Base-by-base conservation (phyloP, 2,797 vertebrate species). In the Sebastes oblongus region DNA sequence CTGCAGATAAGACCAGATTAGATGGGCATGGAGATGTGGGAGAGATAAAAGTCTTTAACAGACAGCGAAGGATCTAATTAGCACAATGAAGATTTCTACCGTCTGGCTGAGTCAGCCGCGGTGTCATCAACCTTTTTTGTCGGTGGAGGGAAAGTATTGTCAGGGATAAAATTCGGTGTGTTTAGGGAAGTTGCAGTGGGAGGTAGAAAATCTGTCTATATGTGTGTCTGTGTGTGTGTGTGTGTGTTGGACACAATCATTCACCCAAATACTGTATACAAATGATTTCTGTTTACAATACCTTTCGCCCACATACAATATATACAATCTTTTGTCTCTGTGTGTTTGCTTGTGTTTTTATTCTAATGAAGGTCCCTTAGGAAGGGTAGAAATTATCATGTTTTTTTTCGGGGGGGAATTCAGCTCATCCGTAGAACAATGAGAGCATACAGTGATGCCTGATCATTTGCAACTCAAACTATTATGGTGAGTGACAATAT, bases 1-100 rank as follows among this genome's bases (percentile, higher is more conserved):
- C 87, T 86, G 86, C 58, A 87, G 92, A 94, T 93, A 90, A 83
- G 54, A 67, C 71, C 89, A 86, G 92, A 94, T 94, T 89, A 92
- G 92, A 92, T 89, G 83, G 84, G 86, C 85, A 89, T 78, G 71
- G 78, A 90, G 89, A 93, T 94, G 85, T 82, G 80, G 50, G 72
- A 76, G 69, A 87, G 93, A 93, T 91, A 90, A 85, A 88, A 90
- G 89, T 90, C 82, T 93, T 94, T 92, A 93, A 92, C 89, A 86
- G 91, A 89, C 90, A 90, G 88, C 16, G 32, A 81, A 91, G 72
- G 80, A 91, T 92, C 87, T 93, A 94, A 95, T 94, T 92, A 94
- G 91, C 83, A 87, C 92, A 89, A 92, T 90, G 90, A 93, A 89
- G 90, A 89, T 91, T 92, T 91, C 70, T 75, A 36, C 68, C 46